phyloP scores from a whole-genome alignment of 2,797 vertebrate species.

The Sciurus vulgaris region DNA sequence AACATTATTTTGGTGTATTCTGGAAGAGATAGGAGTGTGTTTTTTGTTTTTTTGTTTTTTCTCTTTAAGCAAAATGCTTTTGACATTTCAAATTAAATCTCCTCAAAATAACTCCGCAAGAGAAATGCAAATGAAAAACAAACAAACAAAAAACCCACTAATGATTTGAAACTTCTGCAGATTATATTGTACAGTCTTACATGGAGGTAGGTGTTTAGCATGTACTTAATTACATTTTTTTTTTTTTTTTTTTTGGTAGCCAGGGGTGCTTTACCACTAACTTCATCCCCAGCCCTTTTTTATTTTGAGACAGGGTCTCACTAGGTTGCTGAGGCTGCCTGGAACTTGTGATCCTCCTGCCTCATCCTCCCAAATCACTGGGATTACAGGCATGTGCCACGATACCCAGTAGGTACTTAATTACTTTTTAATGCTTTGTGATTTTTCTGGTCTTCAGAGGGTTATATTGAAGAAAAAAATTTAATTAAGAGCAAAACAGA shows the following conservation, averaged over 20 bases:
- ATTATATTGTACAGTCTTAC: background rate
- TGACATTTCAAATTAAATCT: background rate
- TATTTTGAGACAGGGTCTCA: too few relatives aligned
- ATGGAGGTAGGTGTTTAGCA: background rate
- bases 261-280: too few relatives aligned
- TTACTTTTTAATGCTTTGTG: background rate
- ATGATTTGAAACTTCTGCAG: background rate
- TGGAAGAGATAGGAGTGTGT: background rate
- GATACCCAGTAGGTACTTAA: background rate
- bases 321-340: too few relatives aligned
- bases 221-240: background rate
- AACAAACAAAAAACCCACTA: rapidly evolving
- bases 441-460: conserved; percentile 15
- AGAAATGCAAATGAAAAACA: background rate
- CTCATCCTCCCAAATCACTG: too few relatives aligned
- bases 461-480: conserved; percentile 13
- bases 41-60: background rate
- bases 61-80: background rate
- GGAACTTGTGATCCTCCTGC: too few relatives aligned
- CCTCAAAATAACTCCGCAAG: background rate
- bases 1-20: background rate
- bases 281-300: too few relatives aligned
- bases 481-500: conserved; percentile 37
- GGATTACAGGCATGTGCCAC: too few relatives aligned
- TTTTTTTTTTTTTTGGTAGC: too few relatives aligned